Base-by-base conservation (phyloP, 1,140 invertebrate genomes). In the Drosophila lini region DNA sequence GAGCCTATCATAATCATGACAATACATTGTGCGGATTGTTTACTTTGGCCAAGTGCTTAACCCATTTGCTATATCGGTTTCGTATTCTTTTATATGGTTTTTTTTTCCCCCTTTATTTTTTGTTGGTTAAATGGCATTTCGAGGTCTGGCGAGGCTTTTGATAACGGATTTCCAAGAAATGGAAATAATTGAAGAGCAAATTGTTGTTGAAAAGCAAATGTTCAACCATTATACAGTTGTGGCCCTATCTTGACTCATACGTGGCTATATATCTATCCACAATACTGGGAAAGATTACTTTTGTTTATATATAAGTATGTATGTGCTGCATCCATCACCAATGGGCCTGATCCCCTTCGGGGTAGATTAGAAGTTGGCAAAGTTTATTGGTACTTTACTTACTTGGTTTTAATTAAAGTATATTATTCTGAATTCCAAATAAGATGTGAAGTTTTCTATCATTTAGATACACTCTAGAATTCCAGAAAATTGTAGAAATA, bases 101-200 rank as follows among this genome's bases (percentile, higher is more conserved):
- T 45, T 38, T 56, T 32, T 38, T 59, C 36, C 45, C 40, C 59
- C 16, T 13, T 63, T 22, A 10, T 48, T 57, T 50, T 57, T 63
- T 62, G 42, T 58, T 78, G 77, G 57, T 57, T 64, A 38, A 53
- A 73, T 58, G 55, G 36, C 67, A 61, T 74, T 73, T 69, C 40
- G 41, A 58, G 52, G 68, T 36, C 68, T 71, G 68, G 19, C 53
- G 28, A 50, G 48, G 38, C 32, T 32, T 36, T 32, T 80, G 83
- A 88, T 88, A 88, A 88, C 57, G 68, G 25, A 68, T 42, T 88
- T 88, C 84, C 65, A 53, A 83, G 83, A 89, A 88, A 73, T 86
- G 47, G 47, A 63, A 78, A 78, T 85, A 86, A 88, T 86, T 82
- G 78, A 88, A 88, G 69, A 74, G 83, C 83, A 80, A 88, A 80